Evolutionary conservation across 2,888 invertebrate species (phyloP), one percentile per base, ranked within the genome.

Genomic region (Clitarchus hookeri): DNA sequence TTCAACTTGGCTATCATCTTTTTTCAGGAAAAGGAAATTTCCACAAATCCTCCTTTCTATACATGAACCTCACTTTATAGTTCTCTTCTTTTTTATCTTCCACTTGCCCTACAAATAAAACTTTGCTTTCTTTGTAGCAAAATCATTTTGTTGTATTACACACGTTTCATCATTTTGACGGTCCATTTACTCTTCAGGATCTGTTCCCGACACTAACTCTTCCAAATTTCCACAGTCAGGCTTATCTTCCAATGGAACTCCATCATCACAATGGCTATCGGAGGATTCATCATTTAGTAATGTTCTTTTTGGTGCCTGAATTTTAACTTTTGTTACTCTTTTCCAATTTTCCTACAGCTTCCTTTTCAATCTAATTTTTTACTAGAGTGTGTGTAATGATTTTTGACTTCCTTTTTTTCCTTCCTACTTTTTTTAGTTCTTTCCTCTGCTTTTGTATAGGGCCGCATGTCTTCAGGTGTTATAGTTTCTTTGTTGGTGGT

Each of bases 111-210:
- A 82, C 82, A 82, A 82, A 82, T 19, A 82, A 19, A 2, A 82
- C 82, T 82, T 82, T 82, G 16, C 12, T 82, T 16, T 26, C n/a
- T 82, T 82, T 82, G 27, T 36, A n/a, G 82, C 82, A 82, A 82
- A 82, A 16, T 82, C 82, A 36, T 82, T 82, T 36, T 19, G 12
- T 27, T 82, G 13, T 13, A 82, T 82, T 36, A 36, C 44, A n/a
- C n/a, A 78, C 12, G 9, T 23, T 27, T 27, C 27, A 82, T 82
- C 26, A 44, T n/a, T 6, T 26, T 36, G 19, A 13, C 2, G n/a
- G 8, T 82, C 82, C 12, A 27, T 19, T 16, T 27, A 2, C 23
- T 27, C 36, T 13, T 27, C 44, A 44, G 26, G 36, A 26, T 8
- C 8, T 44, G 19, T 27, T 82, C 25, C 16, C 3, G 44, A 13